Base-by-base conservation (phyloP, 2,113 vertebrate genomes). In the Cavia porcellus region DNA sequence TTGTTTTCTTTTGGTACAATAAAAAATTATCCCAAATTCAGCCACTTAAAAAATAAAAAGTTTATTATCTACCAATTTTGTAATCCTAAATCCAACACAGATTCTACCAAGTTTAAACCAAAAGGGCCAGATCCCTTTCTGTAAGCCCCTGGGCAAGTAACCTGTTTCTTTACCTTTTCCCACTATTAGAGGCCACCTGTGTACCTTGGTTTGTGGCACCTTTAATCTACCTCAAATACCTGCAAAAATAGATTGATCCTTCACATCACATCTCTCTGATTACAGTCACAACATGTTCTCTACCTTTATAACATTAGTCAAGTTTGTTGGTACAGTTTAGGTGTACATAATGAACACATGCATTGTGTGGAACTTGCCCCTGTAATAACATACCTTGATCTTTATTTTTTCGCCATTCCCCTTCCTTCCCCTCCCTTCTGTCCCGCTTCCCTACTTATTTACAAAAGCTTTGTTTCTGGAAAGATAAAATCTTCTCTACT, bases 211-310 rank as follows among this genome's bases (percentile, higher is more conserved):
- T 74, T 70, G 22, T 83, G 86, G 45, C 10, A 57, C 25, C 62
- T 55, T 90, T 92, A n/a, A 68, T 68, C 75, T 82, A 32, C 3
- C 9, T 91, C 75, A 57, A 86, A 83, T 95, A 64, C 61, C 80
- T 81, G 15, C 42, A 25, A 74, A 42, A 7, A 61, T 83, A 55
- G 11, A 15, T 74, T 82, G 59, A 86, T 17, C 22, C 13, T 52
- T 92, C 66, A 77, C 4, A 19, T 80, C 57, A 68, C 47, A 66
- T 35, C 30, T 64, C 45, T 90, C 72, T n/a, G 66, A 75, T 77
- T 52, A 72, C 10, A 72, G 70, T 13, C 50, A 89, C 68, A 79
- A 96, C 95, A 79, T 4, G 1, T 28, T 62, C 55, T 79, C 75
- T 13, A 45, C 35, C 74, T 92, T 79, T n/a, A 68, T 68, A 68